Base-by-base conservation (phyloP, 2,888 invertebrate genomes). In the Mesodorylaimus sp. region DNA sequence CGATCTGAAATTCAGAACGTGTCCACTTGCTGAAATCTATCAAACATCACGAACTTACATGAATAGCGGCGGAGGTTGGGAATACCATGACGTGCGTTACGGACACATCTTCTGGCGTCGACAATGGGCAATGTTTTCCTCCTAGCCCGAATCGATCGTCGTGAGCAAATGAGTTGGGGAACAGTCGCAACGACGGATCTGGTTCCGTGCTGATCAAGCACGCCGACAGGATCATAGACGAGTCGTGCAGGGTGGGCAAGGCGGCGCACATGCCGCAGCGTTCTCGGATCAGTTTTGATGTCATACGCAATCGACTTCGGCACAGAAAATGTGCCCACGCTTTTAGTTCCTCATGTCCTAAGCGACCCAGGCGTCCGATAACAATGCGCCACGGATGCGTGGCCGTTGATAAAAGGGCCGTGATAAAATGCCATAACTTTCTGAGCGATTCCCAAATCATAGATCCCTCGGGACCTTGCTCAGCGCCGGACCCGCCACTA, bases 61-160 rank as follows among this genome's bases (percentile, higher is more conserved):
- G n/a, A n/a, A n/a, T n/a, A n/a, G n/a, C n/a, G 41, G 89, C 88
- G 53, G 86, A 91, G 38, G 91, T 95, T 46, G 95, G 95, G 73
- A 97, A 95, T 59, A 95, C 95, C 59, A 97, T 77, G 59, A 97
- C 95, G 68, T 97, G 97, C 52, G 95, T 95, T 68, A 86, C 86
- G 51, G 88, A 84, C 55, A 89, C 86, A 72, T 97, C 95, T 56
- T 88, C 79, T 3, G 95, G 95, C 53, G 95, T 95, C 60, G 85
- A 84, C 61, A 95, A 75, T 58, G 83, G 82, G 63, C 83, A 83
- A 69, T 85, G 84, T 49, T 62, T 65, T 54, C 63, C 62, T 51
- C 62, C 60, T 55, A 58, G 61, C 2, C 36, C 47, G 25, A 38
- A 41, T 50, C 64, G 64, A 52, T 66, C 65, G 55, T 66, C 66